Percentiles rank a stretch among this genome's conserved stretches.
Evolutionary conservation across 2,888 invertebrate species (phyloP).

Genomic region (Apotomis turbidana): DNA sequence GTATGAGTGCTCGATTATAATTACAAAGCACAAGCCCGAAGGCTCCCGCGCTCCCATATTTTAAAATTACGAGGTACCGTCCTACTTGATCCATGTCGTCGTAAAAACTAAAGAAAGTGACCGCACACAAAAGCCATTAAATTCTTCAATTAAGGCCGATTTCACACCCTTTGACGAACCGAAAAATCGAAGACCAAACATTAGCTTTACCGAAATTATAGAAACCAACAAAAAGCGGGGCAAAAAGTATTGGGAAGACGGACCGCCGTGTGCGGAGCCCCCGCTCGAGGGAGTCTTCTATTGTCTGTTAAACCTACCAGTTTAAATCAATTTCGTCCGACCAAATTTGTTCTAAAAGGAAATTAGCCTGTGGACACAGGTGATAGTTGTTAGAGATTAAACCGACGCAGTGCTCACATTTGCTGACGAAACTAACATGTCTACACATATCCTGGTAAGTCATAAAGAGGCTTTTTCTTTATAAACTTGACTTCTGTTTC

Average conservation of each 20-base stretch:
- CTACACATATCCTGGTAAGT: too few relatives aligned
- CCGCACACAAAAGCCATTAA: conserved; percentile 79
- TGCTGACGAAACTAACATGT: background rate
- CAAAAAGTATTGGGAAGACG: conserved; percentile 63
- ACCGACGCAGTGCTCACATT: background rate
- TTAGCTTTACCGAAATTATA: conserved; percentile 82
- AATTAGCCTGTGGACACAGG: background rate
- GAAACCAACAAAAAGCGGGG: conserved; percentile 75
- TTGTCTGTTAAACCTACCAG: conserved; percentile 29
- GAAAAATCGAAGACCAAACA: conserved; percentile 83
- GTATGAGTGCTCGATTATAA: conserved; percentile 9
- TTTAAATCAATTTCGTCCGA: conserved; percentile 22
- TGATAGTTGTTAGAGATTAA: background rate
- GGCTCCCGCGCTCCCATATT: conserved; percentile 38
- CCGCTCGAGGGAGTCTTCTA: conserved; percentile 37
- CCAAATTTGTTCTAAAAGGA: conserved; percentile 19
- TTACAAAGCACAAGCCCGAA: conserved; percentile 43
- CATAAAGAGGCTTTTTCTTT: too few relatives aligned
- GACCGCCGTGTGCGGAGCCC: conserved; percentile 56
- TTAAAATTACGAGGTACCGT: conserved; percentile 46
- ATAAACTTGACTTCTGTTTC: too few relatives aligned
- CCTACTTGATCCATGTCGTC: conserved; percentile 45
- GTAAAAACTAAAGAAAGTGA: conserved; percentile 69
- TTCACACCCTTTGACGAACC: conserved; percentile 84
- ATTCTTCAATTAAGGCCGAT: conserved; percentile 80